Evolutionary conservation across 2,113 vertebrate genomes (phyloP), one percentile per base, ranked within the genome.

Genomic region (Tinamus guttatus): DNA sequence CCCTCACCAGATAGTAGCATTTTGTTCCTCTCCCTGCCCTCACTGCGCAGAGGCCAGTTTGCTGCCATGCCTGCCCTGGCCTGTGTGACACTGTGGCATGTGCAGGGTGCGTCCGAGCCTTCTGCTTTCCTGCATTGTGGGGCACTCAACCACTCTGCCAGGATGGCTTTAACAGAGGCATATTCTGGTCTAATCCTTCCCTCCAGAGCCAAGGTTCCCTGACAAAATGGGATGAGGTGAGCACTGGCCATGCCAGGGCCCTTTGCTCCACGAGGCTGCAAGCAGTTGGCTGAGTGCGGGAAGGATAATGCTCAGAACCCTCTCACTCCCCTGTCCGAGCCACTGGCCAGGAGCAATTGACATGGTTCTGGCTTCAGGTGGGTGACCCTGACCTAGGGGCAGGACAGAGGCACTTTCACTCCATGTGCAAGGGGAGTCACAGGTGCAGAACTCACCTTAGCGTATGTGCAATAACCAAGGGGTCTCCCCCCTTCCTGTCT

Each of bases 71-170:
- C 40, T 58, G 9, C 63, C 65, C 64, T 64, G 41, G n/a, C 82
- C 43, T 47, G 2, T 1, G 0, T 14, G 52, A 80, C 38, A 62
- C 6, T 32, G 11, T 5, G 27, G 40, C 54, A 32, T 43, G 19
- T 40, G 91, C 56, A 71, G 47, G 58, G 22, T 22, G 21, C 4
- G 15, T 36, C 19, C n/a, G 7, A 58, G 54, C 54, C 54, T 30
- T 32, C 27, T 18, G 30, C 28, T 58, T 9, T 58, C 54, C 30
- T 6, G 9, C 54, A 32, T 18, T 18, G 28, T 32, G 54, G 54
- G 16, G 54, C 54, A 32, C 54, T 56, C 28, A 56, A 17, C 54
- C 30, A 32, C 16, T 7, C 54, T 58, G 54, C 54, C 54, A 58
- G 54, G 54, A 30, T 58, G 54, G 28, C 17, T 58, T 58, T 30